Percentiles rank a stretch among this genome's conserved stretches.
These are phyloP conservation scores for Chloromyia formosa DNA, from an alignment of 2,888 invertebrate genomes.

Conservation along the genomic window DNA sequence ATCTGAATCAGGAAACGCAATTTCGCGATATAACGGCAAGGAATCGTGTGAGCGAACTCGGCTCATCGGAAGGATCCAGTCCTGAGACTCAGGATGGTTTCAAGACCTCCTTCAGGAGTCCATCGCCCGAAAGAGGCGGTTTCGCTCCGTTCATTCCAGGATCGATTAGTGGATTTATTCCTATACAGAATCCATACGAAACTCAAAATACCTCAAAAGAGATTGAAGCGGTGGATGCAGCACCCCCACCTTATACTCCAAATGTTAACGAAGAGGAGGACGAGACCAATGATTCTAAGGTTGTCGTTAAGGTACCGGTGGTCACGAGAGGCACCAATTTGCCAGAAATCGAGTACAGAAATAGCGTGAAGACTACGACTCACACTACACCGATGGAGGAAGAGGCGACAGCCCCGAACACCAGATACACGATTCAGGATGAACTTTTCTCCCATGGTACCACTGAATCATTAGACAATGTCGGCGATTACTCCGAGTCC, in stretches of 20 bases:
- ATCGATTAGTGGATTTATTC: slow-evolving; percentile 76
- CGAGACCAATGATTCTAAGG: neutral
- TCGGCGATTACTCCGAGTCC: neutral
- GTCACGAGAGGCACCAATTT: neutral
- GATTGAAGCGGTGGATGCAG: slow-evolving; percentile 54
- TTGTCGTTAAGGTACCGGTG: slow-evolving; percentile 15
- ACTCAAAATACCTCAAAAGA: neutral
- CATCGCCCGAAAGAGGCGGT: slow-evolving; percentile 75
- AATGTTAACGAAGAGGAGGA: slow-evolving; percentile 64
- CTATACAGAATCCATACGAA: slow-evolving; percentile 68
- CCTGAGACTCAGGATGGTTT: slow-evolving; percentile 59
- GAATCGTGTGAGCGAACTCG: slow-evolving; percentile 54
- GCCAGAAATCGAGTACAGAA: neutral
- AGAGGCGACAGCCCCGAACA: neutral
- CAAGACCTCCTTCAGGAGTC: slow-evolving; percentile 57
- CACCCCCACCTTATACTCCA: slow-evolving; percentile 63
- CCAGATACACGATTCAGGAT: neutral
- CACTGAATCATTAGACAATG: neutral
- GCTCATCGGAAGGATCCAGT: slow-evolving; percentile 58
- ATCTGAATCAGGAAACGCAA: slow-evolving; percentile 56
- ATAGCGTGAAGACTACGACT: neutral
- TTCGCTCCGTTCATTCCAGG: slow-evolving; percentile 80
- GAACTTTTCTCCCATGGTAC: neutral
- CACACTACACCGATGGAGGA: neutral
- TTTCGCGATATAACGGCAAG: slow-evolving; percentile 53